Base-by-base conservation (phyloP, 2,888 invertebrate species). In the Synanthedon myopaeformis region DNA sequence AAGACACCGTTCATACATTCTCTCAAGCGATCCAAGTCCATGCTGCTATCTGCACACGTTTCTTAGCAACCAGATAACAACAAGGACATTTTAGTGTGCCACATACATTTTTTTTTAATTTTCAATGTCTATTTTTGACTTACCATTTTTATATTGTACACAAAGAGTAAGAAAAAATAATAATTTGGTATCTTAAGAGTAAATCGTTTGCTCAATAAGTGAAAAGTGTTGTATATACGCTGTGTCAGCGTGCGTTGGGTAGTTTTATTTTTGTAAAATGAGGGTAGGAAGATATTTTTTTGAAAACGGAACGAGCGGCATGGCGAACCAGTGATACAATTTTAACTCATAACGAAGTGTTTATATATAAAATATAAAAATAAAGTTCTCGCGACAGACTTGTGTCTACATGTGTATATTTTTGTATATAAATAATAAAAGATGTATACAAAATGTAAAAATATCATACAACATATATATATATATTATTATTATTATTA, bases 391-490 rank as follows among this genome's bases (percentile, higher is more conserved):
- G 69, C 62, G 64, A 70, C 71, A 71, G 70, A 79, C 79, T 23
- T 23, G 23, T 23, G 74, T 80, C 80, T 79, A 80, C 35, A 10
- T 35, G 35, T 85, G 84, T 86, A 83, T 85, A 85, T 84, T 82
- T 83, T 83, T 85, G 85, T 85, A 86, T 82, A 86, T 86, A 85
- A 79, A 79, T 79, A 74, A 69, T 75, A 70, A 72, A 69, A 67
- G 78, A 76, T 76, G 76, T 72, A 74, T 76, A 79, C 64, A 72
- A 72, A 66, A 70, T 81, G 81, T 82, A 77, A 72, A 76, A 76
- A 79, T 82, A 82, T 82, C 81, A 77, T 74, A 72, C 69, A 65
- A 71, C 35, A 69, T 72, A 67, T 72, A 70, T 62, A 23, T 23
- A 23, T 23, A n/a, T 23, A 23, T 23, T 23, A 23, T 5, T 23